phyloP scores from a whole-genome alignment of 1,140 invertebrate genomes.

The Homalodisca vitripennis region DNA sequence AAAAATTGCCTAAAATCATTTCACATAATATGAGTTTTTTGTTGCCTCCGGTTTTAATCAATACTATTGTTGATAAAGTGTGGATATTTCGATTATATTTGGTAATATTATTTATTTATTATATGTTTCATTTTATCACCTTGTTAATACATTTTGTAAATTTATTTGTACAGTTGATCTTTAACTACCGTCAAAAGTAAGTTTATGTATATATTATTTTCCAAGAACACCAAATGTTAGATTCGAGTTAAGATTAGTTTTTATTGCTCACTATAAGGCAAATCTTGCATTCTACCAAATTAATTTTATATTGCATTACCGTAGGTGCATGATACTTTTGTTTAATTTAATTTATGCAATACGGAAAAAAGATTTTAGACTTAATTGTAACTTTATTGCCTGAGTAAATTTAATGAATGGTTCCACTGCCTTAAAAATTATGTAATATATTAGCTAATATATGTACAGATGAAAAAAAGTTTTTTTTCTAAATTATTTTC shows the following conservation, averaged over 20 bases:
- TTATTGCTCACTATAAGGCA: not conserved
- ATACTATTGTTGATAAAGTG: too few species aligned
- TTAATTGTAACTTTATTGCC: not conserved
- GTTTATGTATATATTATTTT: not conserved
- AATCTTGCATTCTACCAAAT: too few species aligned
- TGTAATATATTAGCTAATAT: not conserved
- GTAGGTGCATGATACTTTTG: conserved; percentile 6
- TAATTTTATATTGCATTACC: too few species aligned
- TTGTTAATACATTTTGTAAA: not conserved
- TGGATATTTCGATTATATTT: not conserved
- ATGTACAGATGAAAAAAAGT: conserved; percentile 5
- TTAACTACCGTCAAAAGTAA: not conserved
- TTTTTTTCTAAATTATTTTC: conserved; percentile 15
- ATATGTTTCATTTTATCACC: not conserved
- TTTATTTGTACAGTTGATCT: not conserved
- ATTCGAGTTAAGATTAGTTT: not conserved
- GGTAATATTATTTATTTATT: not conserved
- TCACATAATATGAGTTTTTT: not conserved
- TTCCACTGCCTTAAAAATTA: conserved; percentile 17
- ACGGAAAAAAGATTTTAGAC: not conserved
- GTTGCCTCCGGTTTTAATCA: too few species aligned
- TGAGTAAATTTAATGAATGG: conserved; percentile 3
- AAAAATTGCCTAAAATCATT: too few species aligned
- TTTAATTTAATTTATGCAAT: not conserved
- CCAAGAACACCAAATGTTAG: not conserved